phyloP scores from a whole-genome alignment of 2,113 vertebrate species.

The Apteryx mantelli region DNA sequence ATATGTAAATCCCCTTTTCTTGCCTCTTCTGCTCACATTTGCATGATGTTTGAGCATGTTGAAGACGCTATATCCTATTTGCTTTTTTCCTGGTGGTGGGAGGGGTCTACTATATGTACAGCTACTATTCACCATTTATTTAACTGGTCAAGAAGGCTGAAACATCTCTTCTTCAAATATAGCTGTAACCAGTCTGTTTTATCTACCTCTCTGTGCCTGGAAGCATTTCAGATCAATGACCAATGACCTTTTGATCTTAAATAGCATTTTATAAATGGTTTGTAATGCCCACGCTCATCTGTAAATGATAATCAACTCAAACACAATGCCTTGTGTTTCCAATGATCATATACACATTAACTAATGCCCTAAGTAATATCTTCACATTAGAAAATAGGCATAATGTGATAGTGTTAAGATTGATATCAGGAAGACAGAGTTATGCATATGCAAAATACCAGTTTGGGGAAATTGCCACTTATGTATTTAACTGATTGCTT shows the following conservation, averaged over 20 bases:
- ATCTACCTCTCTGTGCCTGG: not conserved
- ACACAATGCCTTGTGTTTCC: not conserved
- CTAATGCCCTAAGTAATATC: not conserved
- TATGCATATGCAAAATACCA: not conserved
- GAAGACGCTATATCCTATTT: slow-evolving; percentile 15
- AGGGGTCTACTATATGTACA: not conserved
- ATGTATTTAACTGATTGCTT: not conserved
- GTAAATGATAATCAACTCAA: not conserved
- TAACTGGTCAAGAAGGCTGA: not conserved
- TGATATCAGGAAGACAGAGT: not conserved
- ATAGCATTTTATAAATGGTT: not conserved
- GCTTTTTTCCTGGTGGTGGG: not conserved
- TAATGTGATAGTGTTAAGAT: not conserved
- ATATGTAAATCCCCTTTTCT: slow-evolving; percentile 78
- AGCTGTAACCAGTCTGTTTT: not conserved
- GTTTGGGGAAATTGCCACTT: not conserved
- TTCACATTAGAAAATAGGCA: not conserved
- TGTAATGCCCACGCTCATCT: not conserved
- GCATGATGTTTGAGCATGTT: slow-evolving; percentile 75
- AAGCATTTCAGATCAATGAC: slow-evolving; percentile 17
- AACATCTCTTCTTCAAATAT: slow-evolving; percentile 32
- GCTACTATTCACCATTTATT: not conserved
- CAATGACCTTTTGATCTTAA: not conserved
- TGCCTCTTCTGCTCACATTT: slow-evolving; percentile 73
- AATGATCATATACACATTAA: not conserved